Evolutionary conservation across 2,888 invertebrate genomes (phyloP).

Genomic region (Ryuthela nishihirai): DNA sequence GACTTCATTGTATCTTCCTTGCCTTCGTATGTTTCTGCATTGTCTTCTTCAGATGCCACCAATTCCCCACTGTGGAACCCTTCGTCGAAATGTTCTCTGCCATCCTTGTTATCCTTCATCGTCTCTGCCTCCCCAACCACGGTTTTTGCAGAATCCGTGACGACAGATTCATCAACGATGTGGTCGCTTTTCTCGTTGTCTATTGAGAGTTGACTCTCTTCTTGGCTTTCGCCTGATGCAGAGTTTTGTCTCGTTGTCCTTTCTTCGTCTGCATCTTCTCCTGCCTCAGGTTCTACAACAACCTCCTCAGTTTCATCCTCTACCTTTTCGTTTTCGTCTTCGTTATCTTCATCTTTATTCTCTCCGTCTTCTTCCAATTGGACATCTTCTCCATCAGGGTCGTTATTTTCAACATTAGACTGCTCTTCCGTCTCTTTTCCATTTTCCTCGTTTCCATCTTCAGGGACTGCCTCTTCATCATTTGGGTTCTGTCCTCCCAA

Average conservation of each 20-base stretch:
- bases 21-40: constrained; percentile 2
- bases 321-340: too few relatives aligned
- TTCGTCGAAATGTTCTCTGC: constrained; percentile 28
- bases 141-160: constrained; percentile 21
- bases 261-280: too few relatives aligned
- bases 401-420: too few relatives aligned
- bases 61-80: constrained; percentile 32
- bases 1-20: constrained; percentile 10
- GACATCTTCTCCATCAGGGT: background rate
- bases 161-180: background rate
- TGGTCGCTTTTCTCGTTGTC: background rate
- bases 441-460: too few relatives aligned
- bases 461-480: too few relatives aligned
- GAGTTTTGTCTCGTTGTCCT: too few relatives aligned
- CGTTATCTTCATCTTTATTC: too few relatives aligned
- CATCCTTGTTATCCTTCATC: constrained; percentile 13
- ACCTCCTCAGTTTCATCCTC: too few relatives aligned
- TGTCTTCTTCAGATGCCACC: constrained; percentile 23
- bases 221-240: background rate
- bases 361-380: background rate
- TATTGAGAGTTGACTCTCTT: constrained; percentile 3
- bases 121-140: constrained; percentile 22
- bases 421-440: too few relatives aligned
- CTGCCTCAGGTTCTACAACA: too few relatives aligned
- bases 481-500: too few relatives aligned